A percentile compares a stretch with the other conserved stretches of the same genome.
These are phyloP conservation scores for Bettongia penicillata DNA, from an alignment of 2,113 vertebrate species.

Conservation along the genomic window DNA sequence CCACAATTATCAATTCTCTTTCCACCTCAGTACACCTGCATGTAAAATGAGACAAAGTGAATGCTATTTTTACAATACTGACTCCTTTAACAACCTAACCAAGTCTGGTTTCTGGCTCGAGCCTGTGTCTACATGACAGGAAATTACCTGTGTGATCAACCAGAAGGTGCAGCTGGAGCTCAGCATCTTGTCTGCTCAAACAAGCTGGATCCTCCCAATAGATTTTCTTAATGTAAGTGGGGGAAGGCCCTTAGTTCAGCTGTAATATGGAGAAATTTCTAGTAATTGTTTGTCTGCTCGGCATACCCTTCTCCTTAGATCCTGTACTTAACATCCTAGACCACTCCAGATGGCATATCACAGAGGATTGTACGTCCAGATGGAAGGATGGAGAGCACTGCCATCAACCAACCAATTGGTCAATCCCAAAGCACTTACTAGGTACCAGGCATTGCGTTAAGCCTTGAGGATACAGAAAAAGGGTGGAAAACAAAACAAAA, in stretches of 20 bases:
- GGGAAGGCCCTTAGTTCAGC: slow-evolving; percentile 24
- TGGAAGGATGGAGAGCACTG: neutral
- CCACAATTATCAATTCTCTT: neutral
- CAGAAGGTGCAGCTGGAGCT: neutral
- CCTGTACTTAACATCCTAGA: neutral
- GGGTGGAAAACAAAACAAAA: neutral
- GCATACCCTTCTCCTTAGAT: neutral
- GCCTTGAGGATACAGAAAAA: neutral
- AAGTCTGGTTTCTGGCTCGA: neutral
- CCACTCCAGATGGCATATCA: neutral
- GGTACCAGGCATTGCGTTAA: neutral
- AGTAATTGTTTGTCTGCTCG: neutral
- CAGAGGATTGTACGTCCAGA: neutral
- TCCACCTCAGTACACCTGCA: neutral
- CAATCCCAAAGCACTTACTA: neutral
- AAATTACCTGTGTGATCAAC: neutral
- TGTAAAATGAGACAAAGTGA: neutral
- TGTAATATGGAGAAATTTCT: neutral
- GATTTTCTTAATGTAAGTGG: neutral
- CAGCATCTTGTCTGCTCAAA: neutral
- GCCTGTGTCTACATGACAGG: neutral
- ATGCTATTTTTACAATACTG: neutral
- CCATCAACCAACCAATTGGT: neutral
- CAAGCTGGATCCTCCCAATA: neutral
- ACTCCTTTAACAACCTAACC: neutral